Conservation (phyloP, 1,140 invertebrate species). For the Neodiprion virginianus region DNA sequence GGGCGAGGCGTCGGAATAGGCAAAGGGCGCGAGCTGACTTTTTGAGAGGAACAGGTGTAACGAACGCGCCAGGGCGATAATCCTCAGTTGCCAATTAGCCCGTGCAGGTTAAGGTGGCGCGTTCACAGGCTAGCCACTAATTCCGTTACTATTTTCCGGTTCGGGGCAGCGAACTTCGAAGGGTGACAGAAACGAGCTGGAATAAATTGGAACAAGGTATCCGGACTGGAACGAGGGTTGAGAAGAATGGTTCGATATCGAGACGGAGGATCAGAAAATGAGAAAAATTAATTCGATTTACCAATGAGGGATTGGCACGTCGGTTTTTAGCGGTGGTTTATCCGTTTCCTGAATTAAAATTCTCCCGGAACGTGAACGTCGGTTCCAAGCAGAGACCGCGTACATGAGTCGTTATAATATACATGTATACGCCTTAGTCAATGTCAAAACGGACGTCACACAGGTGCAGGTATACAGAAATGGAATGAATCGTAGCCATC, state of each 20-base stretch:
- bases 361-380: conserved; percentile 26
- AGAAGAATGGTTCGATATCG: too few species aligned
- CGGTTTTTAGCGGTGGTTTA: too few species aligned
- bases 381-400: conserved; percentile 27
- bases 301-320: too few species aligned
- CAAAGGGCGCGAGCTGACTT: background rate
- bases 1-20: background rate
- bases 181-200: too few species aligned
- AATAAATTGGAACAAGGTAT: background rate
- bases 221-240: background rate
- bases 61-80: background rate
- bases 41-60: background rate
- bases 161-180: background rate
- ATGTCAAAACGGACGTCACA: background rate
- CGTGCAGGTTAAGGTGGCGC: background rate
- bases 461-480: conserved; percentile 7
- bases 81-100: background rate
- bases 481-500: background rate
- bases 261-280: too few species aligned
- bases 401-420: conserved; percentile 3
- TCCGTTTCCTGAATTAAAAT: too few species aligned
- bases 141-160: background rate
- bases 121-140: background rate
- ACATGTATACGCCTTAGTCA: background rate
- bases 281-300: too few species aligned